Evolutionary conservation across 2,888 invertebrate genomes (phyloP), one percentile per base, ranked within the genome.

Genomic region (Bembecia ichneumoniformis): DNA sequence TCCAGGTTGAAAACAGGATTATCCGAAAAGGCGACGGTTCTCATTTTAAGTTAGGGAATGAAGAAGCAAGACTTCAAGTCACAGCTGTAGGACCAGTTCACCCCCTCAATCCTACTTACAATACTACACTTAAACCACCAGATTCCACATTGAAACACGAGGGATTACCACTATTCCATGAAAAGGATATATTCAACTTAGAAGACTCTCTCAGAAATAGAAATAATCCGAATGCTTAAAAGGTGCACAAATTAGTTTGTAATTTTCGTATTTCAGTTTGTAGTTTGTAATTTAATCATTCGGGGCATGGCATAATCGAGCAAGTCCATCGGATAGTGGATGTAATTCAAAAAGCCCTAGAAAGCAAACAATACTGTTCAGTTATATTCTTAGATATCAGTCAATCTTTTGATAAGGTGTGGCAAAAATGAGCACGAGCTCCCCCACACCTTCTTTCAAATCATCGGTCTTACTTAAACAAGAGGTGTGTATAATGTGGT

Each of bases 91-190:
- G 46, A n/a, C 28, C 13, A 3, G 5, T 46, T 11, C 46, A 46
- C 10, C 46, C 46, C 1, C 46, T 46, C 5, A 46, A 46, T 9
- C 46, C 46, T 13, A 15, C 46, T n/a, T 46, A 46, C n/a, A 46
- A 13, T 28, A 46, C 46, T 0, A 46, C 13, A 20, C n/a, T 28
- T 34, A 34, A 46, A 34, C n/a, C 46, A 11, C 46, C 46, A 3
- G 34, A 34, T 7, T 11, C 46, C 5, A 46, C n/a, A 11, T 28
- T 46, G 20, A 28, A 28, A 28, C 46, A 46, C n/a, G 46, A 28
- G n/a, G 46, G 46, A n/a, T 14, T 46, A 17, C 46, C 46, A 5
- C 34, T 46, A 4, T 46, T 28, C 28, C 46, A 46, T 20, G 49
- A 35, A 36, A 35, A 49, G 7, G 45, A 49, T 35, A 17, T 16